These are phyloP conservation scores for Epinotia ramella DNA, from an alignment of 2,888 invertebrate genomes.

Conservation along the genomic window DNA sequence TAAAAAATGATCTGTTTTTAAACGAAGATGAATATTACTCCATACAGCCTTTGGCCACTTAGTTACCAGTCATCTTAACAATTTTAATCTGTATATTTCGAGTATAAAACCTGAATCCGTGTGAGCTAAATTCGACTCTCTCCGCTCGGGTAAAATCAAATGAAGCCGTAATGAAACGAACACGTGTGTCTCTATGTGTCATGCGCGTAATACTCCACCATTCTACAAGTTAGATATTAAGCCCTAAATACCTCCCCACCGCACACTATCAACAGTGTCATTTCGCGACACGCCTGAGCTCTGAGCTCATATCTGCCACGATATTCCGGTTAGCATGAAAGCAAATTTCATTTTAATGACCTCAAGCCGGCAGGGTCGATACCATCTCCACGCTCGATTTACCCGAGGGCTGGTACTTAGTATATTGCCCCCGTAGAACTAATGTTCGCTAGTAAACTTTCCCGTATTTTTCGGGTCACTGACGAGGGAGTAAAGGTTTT, in stretches of 20 bases:
- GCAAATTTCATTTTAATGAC: constrained; percentile 83
- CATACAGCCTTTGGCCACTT: too few species aligned
- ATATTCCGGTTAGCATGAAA: constrained; percentile 60
- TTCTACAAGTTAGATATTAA: constrained; percentile 20
- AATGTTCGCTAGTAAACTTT: constrained; percentile 41
- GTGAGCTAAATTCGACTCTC: not conserved
- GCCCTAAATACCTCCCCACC: constrained; percentile 17
- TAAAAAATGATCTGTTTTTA: too few species aligned
- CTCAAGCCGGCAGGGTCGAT: constrained; percentile 61
- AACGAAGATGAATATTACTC: too few species aligned
- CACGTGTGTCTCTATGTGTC: not conserved
- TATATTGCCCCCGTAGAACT: constrained; percentile 41
- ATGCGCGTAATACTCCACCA: constrained; percentile 3
- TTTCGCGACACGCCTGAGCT: constrained; percentile 50
- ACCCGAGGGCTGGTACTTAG: constrained; percentile 52
- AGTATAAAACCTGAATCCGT: not conserved
- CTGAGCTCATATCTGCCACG: constrained; percentile 50
- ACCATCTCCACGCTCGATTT: constrained; percentile 70
- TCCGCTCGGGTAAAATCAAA: not conserved
- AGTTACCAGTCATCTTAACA: too few species aligned
- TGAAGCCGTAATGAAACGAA: not conserved
- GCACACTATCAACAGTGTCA: constrained; percentile 45
- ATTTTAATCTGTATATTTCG: not conserved
- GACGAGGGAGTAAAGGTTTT: constrained; percentile 14
- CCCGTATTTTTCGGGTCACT: constrained; percentile 41